Percentiles rank a stretch among this genome's conserved stretches.
phyloP scores from a whole-genome alignment of 2,888 invertebrate species.

The Cerceris ruficornis region DNA sequence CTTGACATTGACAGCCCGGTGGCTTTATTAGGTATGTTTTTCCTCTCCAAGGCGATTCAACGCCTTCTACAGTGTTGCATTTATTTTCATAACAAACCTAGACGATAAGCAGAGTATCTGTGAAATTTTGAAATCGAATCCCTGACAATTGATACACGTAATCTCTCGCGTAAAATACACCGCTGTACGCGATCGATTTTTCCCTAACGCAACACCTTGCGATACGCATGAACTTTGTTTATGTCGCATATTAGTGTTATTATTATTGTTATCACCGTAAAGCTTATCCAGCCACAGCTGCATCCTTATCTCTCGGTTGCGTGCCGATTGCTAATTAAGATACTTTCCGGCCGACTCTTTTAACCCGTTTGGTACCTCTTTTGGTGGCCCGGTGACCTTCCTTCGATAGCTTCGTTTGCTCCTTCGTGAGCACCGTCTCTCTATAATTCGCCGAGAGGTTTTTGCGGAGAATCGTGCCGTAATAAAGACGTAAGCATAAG shows the following conservation, averaged over 20 bases:
- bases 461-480: neutral
- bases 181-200: slow-evolving; percentile 18
- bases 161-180: slow-evolving; percentile 32
- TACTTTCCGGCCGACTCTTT: slow-evolving; percentile 20
- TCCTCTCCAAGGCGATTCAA: too few species aligned
- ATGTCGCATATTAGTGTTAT: slow-evolving; percentile 13
- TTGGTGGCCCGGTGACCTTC: slow-evolving; percentile 22
- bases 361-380: slow-evolving; percentile 8
- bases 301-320: slow-evolving; percentile 33
- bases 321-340: slow-evolving; percentile 49
- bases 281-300: slow-evolving; percentile 17
- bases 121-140: slow-evolving; percentile 41
- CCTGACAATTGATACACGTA: slow-evolving; percentile 27
- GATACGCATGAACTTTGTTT: slow-evolving; percentile 18
- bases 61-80: neutral
- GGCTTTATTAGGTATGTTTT: too few species aligned
- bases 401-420: neutral
- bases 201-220: slow-evolving; percentile 15
- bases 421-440: neutral
- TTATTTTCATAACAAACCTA: slow-evolving; percentile 34
- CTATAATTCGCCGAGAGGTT: neutral
- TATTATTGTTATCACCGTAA: slow-evolving; percentile 8
- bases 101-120: slow-evolving; percentile 27
- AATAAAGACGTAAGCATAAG: neutral
- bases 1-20: too few species aligned